Evolutionary conservation across 2,797 vertebrate species (phyloP).

Genomic region (Trichosurus vulpecula): DNA sequence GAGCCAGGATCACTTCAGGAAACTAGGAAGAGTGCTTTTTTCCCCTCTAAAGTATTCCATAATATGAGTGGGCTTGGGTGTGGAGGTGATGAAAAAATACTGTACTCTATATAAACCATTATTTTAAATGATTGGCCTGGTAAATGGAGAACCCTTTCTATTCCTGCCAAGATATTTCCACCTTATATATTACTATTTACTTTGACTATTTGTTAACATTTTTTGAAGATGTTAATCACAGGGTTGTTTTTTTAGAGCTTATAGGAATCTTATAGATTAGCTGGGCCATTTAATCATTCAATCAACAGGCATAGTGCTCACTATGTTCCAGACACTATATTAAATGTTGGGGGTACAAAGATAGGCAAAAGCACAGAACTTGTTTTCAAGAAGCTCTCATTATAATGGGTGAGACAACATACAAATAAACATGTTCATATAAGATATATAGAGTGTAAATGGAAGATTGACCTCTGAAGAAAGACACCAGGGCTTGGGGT

Average conservation of each 20-base stretch:
- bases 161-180: background rate
- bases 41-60: background rate
- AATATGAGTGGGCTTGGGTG: background rate
- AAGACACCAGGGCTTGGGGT: background rate
- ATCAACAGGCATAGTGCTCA: background rate
- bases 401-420: background rate
- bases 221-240: background rate
- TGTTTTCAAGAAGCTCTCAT: background rate
- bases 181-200: background rate
- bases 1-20: background rate
- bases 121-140: background rate
- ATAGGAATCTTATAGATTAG: background rate
- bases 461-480: background rate
- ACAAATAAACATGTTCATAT: background rate
- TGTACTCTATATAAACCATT: background rate
- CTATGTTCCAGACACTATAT: background rate
- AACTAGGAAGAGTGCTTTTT: background rate
- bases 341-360: background rate
- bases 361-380: background rate
- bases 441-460: background rate
- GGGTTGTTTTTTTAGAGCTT: background rate
- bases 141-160: background rate
- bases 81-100: background rate
- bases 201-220: background rate
- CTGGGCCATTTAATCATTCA: background rate